A percentile compares a stretch with the other conserved stretches of the same genome.
These are phyloP conservation scores for Eurois occulta DNA, from an alignment of 2,888 invertebrate species.

Conservation along the genomic window DNA sequence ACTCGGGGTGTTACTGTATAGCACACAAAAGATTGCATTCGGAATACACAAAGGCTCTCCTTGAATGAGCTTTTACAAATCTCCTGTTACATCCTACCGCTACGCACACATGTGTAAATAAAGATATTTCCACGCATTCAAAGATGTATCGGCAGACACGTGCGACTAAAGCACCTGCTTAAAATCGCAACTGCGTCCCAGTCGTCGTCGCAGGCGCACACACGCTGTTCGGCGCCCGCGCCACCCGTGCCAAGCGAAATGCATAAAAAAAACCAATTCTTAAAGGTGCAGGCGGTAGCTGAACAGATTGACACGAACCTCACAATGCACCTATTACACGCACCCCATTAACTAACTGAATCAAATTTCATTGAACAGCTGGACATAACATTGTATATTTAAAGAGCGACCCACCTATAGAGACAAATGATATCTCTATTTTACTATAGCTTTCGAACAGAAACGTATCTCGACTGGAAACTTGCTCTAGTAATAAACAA, in stretches of 20 bases:
- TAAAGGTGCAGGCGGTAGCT: slow-evolving; percentile 67
- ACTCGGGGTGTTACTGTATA: slow-evolving; percentile 1
- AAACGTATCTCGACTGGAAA: slow-evolving; percentile 51
- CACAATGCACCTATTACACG: slow-evolving; percentile 79
- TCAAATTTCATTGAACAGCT: slow-evolving; percentile 88
- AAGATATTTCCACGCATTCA: slow-evolving; percentile 34
- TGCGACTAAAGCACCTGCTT: slow-evolving; percentile 73
- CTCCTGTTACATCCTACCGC: slow-evolving; percentile 61
- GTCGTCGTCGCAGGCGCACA: slow-evolving; percentile 43
- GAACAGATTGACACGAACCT: slow-evolving; percentile 71
- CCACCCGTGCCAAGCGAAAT: slow-evolving; percentile 69
- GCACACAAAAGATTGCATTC: slow-evolving; percentile 12
- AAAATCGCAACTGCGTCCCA: slow-evolving; percentile 65
- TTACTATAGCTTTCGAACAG: slow-evolving; percentile 45
- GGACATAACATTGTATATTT: slow-evolving; percentile 70
- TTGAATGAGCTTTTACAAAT: slow-evolving; percentile 58
- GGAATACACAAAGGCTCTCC: slow-evolving; percentile 2
- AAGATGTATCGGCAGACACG: slow-evolving; percentile 61
- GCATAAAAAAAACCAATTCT: slow-evolving; percentile 69
- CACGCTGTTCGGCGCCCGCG: slow-evolving; percentile 31
- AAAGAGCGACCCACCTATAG: slow-evolving; percentile 75
- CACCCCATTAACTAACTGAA: slow-evolving; percentile 85
- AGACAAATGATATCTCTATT: slow-evolving; percentile 60
- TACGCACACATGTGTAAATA: slow-evolving; percentile 26
- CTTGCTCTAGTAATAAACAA: slow-evolving; percentile 56